Base-by-base conservation (phyloP, 2,113 vertebrate genomes). In the Camelus dromedarius region DNA sequence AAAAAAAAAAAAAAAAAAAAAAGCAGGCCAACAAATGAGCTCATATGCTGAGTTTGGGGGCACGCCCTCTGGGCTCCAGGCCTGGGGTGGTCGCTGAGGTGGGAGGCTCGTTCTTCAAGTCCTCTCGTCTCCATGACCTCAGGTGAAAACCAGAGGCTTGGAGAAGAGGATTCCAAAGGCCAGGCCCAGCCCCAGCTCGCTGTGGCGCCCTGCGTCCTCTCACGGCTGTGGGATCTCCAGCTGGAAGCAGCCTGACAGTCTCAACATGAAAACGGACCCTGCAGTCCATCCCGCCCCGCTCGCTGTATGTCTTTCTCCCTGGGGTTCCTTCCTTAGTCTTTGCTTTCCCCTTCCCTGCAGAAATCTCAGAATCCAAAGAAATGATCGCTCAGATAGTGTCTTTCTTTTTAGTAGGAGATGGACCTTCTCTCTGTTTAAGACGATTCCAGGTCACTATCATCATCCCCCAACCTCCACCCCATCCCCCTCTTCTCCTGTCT, bases 281-380 rank as follows among this genome's bases (percentile, higher is more conserved):
- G 16, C 9, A 52, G 52, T 90, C 77, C 73, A 16, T 19, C 77
- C 84, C 64, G n/a, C n/a, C 32, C 26, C 60, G 12, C 20, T 46
- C 42, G 28, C 20, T 60, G 30, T 30, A 83, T 70, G 18, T 15
- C 66, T 73, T n/a, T 91, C 26, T 54, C 62, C 35, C 32, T 8
- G 12, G 24, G 1, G 4, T 0, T 15, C 38, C n/a, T 46, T 66
- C 5, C 4, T 32, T 32, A 32, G 15, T 15, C 14, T 20, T n/a
- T 35, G 42, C 13, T 67, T 52, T 64, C 50, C 28, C 54, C 15
- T 75, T 50, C 4, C 7, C 32, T 58, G 2, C 0, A 54, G 24
- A 87, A 58, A 54, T 9, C 72, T 38, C 69, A 15, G 6, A 5
- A 13, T 85, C 67, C 22, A 80, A 73, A 73, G 67, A 24, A 50